Percentiles rank a stretch among this genome's conserved stretches.
Conservation (phyloP, 2,113 vertebrate species). For the Gambusia holbrooki region DNA sequence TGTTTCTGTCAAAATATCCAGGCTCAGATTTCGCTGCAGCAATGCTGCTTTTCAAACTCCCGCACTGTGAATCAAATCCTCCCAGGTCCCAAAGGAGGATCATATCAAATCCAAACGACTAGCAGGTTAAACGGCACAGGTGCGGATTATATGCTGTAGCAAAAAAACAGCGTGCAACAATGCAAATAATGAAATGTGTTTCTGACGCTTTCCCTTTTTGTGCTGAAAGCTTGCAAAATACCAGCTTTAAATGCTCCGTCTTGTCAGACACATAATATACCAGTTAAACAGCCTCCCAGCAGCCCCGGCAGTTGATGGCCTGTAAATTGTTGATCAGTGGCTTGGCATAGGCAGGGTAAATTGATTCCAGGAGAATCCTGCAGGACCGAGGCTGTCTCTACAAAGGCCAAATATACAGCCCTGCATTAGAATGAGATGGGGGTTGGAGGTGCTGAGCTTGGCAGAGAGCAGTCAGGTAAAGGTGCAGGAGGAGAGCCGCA, state of each 20-base stretch:
- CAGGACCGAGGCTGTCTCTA: constrained; percentile 62
- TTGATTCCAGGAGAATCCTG: constrained; percentile 74
- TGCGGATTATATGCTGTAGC: background rate
- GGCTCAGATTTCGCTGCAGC: constrained; percentile 13
- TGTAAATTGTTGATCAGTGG: constrained; percentile 77
- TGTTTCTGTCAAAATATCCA: background rate
- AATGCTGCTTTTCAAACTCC: constrained; percentile 13
- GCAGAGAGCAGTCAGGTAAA: constrained; percentile 21
- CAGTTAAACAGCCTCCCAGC: constrained; percentile 68
- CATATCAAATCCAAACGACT: constrained; percentile 13
- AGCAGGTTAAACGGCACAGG: constrained; percentile 5
- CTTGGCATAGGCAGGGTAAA: constrained; percentile 66
- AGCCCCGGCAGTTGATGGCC: constrained; percentile 63
- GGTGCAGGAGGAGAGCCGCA: background rate
- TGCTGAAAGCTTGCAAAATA: constrained; percentile 29
- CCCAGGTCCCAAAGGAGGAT: constrained; percentile 21
- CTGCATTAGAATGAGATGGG: constrained; percentile 67
- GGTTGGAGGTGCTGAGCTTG: background rate
- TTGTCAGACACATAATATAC: constrained; percentile 70
- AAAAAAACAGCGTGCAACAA: background rate
- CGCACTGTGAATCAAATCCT: constrained; percentile 25
- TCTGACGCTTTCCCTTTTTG: constrained; percentile 21
- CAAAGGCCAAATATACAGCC: constrained; percentile 71
- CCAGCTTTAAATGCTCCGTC: constrained; percentile 39
- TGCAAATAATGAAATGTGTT: constrained; percentile 2